These are phyloP conservation scores for Cardiocondyla obscurior DNA, from an alignment of 1,140 invertebrate genomes.

Conservation along the genomic window DNA sequence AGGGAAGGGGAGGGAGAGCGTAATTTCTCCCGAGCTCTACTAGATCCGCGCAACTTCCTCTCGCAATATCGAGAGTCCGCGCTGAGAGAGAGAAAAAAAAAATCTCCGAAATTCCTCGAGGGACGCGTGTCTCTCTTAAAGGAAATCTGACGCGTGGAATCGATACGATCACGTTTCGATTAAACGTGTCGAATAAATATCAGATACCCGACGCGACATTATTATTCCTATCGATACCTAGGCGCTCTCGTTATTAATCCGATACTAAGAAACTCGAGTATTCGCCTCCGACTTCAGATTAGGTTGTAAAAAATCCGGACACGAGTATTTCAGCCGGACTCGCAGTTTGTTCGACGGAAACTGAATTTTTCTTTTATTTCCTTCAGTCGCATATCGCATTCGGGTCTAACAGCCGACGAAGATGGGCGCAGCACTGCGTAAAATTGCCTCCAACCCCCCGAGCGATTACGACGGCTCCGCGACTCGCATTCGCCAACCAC, in stretches of 20 bases:
- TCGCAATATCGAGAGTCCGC: not conserved
- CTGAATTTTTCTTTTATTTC: not conserved
- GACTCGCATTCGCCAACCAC: conserved; percentile 9
- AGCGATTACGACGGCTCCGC: conserved; percentile 13
- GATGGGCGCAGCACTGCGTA: conserved; percentile 33
- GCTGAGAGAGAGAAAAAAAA: not conserved
- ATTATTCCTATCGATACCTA: not conserved
- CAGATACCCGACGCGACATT: not conserved
- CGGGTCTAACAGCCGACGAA: conserved; percentile 19
- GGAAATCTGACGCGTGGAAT: not conserved
- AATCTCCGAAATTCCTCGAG: not conserved
- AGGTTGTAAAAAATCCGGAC: too few relatives aligned
- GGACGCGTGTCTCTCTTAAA: not conserved
- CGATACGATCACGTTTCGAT: not conserved
- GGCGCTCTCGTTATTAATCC: not conserved
- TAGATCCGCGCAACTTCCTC: not conserved
- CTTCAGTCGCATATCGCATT: not conserved
- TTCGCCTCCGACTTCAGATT: too few relatives aligned
- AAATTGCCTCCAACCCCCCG: conserved; percentile 23
- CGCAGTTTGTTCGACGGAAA: not conserved
- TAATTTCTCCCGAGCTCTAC: conserved; percentile 14
- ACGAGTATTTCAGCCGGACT: not conserved
- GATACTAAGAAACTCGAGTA: too few relatives aligned
- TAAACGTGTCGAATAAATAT: not conserved
- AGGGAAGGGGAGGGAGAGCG: not conserved